Percentiles rank a stretch among this genome's conserved stretches.
Conservation (phyloP, 2,113 vertebrate species). For the Nannospalax galili region DNA sequence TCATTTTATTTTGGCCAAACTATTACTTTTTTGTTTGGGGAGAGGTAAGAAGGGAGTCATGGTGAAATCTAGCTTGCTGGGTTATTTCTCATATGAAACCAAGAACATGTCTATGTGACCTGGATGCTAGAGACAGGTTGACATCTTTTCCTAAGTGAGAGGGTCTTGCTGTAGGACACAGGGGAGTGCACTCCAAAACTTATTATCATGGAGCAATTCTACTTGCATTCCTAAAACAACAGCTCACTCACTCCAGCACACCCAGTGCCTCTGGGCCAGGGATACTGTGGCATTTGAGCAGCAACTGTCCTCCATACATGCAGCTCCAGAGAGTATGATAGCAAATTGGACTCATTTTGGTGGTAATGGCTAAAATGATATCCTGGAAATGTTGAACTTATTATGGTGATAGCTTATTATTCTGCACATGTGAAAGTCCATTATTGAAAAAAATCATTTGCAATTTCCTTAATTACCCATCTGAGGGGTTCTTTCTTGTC, state of each 20-base stretch:
- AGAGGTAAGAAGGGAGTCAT: neutral
- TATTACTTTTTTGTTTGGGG: neutral
- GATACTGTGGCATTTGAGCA: neutral
- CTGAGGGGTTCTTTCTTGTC: neutral
- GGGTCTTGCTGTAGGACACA: neutral
- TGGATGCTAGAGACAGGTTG: neutral
- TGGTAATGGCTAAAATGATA: neutral
- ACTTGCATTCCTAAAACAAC: neutral
- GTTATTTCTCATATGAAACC: constrained; percentile 40
- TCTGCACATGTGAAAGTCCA: neutral
- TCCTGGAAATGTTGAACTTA: neutral
- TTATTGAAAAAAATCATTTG: neutral
- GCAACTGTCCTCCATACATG: neutral
- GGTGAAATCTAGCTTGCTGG: neutral
- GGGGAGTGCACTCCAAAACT: neutral
- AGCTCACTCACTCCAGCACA: neutral
- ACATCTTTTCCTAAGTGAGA: neutral
- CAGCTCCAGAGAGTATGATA: neutral
- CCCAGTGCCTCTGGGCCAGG: neutral
- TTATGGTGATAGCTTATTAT: neutral
- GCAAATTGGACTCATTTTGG: neutral
- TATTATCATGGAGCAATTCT: neutral
- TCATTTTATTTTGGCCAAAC: neutral
- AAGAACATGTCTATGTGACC: neutral
- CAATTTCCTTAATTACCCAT: neutral